phyloP scores from a whole-genome alignment of 1,140 invertebrate species.

The Bicyclus anynana region DNA sequence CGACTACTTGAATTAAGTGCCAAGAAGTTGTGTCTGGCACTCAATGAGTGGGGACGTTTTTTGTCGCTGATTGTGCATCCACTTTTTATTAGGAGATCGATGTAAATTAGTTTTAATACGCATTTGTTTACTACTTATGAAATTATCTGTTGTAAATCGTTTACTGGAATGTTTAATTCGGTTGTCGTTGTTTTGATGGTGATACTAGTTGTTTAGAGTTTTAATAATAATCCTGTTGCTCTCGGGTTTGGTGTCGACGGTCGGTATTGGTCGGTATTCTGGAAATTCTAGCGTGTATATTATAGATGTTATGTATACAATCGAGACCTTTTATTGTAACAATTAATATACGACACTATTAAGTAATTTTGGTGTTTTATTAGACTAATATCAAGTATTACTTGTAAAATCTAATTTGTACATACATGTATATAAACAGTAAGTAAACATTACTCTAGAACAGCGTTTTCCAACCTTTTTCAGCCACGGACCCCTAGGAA shows the following conservation, averaged over 20 bases:
- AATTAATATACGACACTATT: constrained; percentile 67
- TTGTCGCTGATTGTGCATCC: too few species aligned
- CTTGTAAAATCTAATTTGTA: constrained; percentile 17
- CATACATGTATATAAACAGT: constrained; percentile 21
- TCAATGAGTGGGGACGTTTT: too few species aligned
- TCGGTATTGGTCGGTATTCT: constrained; percentile 48
- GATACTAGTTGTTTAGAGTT: constrained; percentile 61
- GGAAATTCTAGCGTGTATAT: constrained; percentile 43
- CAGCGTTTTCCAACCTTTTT: too few species aligned
- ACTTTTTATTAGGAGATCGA: too few species aligned
- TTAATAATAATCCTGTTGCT: constrained; percentile 50
- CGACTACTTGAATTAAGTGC: too few species aligned
- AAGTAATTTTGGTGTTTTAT: constrained; percentile 44
- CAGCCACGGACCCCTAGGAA: too few species aligned
- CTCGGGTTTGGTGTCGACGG: too few species aligned
- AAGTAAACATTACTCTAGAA: too few species aligned
- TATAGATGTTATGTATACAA: constrained; percentile 63
- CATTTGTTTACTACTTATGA: constrained; percentile 47
- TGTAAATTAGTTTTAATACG: too few species aligned
- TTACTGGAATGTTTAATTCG: constrained; percentile 52
- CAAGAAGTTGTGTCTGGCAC: too few species aligned
- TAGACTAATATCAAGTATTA: constrained; percentile 10
- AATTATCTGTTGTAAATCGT: constrained; percentile 58
- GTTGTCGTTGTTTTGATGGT: constrained; percentile 50
- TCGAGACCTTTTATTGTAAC: constrained; percentile 57